phyloP scores from a whole-genome alignment of 2,113 vertebrate genomes.

The Nesogale talazaci region DNA sequence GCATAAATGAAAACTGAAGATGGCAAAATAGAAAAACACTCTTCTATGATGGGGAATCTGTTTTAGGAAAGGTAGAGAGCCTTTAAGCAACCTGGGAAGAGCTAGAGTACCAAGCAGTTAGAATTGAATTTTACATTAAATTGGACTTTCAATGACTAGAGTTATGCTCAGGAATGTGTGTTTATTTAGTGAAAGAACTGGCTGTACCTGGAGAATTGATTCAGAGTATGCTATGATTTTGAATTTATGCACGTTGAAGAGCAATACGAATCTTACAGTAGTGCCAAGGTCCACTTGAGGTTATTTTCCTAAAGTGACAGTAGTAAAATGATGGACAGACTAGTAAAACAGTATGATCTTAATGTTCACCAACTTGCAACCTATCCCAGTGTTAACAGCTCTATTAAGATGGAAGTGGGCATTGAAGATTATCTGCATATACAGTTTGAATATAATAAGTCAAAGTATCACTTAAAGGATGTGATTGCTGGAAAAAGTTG shows the following conservation, averaged over 20 bases:
- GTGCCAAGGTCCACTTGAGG: conserved; percentile 98
- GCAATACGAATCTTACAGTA: conserved; percentile 98
- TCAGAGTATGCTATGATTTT: conserved; percentile 99
- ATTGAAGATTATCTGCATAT: conserved; percentile 99
- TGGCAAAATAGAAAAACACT: conserved; percentile 98
- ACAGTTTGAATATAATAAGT: conserved; percentile 99
- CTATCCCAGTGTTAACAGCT: conserved; percentile 98
- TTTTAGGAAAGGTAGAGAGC: conserved; percentile 98
- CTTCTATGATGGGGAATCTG: conserved; percentile 99
- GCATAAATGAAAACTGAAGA: conserved; percentile 98
- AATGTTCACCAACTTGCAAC: conserved; percentile 98
- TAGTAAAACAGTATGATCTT: conserved; percentile 98
- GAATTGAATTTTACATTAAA: conserved; percentile 99
- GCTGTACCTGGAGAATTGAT: conserved; percentile 97
- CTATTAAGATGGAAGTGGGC: conserved; percentile 99
- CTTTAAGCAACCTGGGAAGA: conserved; percentile 96
- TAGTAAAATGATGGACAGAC: conserved; percentile 89
- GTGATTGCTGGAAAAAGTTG: conserved; percentile 99
- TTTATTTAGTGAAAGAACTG: conserved; percentile 98
- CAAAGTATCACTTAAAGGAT: conserved; percentile 99
- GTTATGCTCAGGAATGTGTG: conserved; percentile 99
- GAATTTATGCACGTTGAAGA: conserved; percentile 99
- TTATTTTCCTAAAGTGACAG: conserved; percentile 99
- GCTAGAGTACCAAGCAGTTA: conserved; percentile 98
- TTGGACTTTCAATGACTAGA: conserved; percentile 99